Base-by-base conservation (phyloP, 37 sponge, comb jelly and placozoan genomes). In the Aphrocallistes beatrix region DNA sequence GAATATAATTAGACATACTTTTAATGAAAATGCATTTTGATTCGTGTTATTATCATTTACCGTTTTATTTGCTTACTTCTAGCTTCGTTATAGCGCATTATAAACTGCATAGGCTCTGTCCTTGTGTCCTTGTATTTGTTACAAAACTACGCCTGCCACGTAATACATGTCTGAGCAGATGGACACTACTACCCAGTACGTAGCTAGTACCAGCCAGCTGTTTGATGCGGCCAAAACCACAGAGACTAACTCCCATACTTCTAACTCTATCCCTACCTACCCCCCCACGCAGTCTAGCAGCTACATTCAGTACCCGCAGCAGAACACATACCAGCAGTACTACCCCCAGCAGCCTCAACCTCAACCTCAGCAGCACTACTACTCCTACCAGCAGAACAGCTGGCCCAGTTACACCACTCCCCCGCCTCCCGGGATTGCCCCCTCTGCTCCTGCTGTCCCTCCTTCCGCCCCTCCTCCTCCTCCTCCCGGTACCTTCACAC, bases 111-210 rank as follows among this genome's bases (percentile, higher is more conserved):
- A n/a, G n/a, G n/a, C n/a, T n/a, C n/a, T n/a, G n/a, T n/a, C n/a
- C n/a, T n/a, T n/a, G n/a, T n/a, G n/a, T n/a, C n/a, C n/a, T n/a
- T n/a, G n/a, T n/a, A n/a, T n/a, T n/a, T n/a, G n/a, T n/a, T n/a
- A n/a, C n/a, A n/a, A n/a, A n/a, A n/a, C n/a, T n/a, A n/a, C n/a
- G n/a, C n/a, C n/a, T n/a, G n/a, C n/a, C n/a, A n/a, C n/a, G n/a
- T n/a, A n/a, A n/a, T n/a, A n/a, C n/a, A 60, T 60, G 75, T 60
- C 75, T 60, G 75, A 60, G n/a, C 75, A 60, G 75, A 60, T 60
- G 75, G 75, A 60, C n/a, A 28, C 21, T 6, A 6, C 34, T 28
- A 19, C 10, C 1, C n/a, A 19, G 6, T 60, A 60, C 75, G 75
- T 13, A 60, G 75, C 21, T 60, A 60, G 75, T 28, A 60, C 28